Conservation (phyloP, 2,888 invertebrate species). For the Agrenia bidenticulata region DNA sequence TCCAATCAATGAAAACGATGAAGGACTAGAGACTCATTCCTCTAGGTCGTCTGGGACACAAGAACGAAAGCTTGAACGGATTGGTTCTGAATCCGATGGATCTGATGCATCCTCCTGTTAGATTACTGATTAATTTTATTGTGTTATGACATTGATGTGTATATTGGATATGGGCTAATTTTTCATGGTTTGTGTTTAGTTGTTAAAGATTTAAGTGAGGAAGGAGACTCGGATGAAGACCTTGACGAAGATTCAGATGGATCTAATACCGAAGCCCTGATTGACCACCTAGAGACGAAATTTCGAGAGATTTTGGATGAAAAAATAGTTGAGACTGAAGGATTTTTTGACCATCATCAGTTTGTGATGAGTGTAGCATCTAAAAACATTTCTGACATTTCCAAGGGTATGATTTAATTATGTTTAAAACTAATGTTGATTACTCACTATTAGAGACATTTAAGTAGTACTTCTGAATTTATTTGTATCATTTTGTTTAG, state of each 20-base stretch:
- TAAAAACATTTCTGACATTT: constrained; percentile 12
- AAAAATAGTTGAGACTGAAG: constrained; percentile 37
- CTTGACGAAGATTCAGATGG: constrained; percentile 21
- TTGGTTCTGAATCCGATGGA: background rate
- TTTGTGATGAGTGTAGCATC: background rate
- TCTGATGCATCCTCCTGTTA: background rate
- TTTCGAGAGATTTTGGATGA: constrained; percentile 28
- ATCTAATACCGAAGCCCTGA: constrained; percentile 33
- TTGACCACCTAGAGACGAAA: constrained; percentile 34
- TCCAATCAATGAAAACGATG: background rate
- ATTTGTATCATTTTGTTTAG: background rate
- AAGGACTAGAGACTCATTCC: background rate
- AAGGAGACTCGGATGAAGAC: background rate
- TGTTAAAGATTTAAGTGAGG: background rate
- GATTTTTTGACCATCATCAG: constrained; percentile 34
- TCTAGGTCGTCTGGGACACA: background rate
- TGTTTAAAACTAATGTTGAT: too few species aligned
- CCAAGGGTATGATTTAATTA: background rate
- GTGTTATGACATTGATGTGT: too few species aligned
- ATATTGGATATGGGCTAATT: background rate
- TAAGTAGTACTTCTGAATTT: constrained; percentile 3
- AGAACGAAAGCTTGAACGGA: background rate
- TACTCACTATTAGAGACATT: background rate
- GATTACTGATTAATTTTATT: too few species aligned
- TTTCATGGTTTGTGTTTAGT: background rate